Conservation (phyloP, 2,113 vertebrate genomes). For the Benitochromis conjunctus region DNA sequence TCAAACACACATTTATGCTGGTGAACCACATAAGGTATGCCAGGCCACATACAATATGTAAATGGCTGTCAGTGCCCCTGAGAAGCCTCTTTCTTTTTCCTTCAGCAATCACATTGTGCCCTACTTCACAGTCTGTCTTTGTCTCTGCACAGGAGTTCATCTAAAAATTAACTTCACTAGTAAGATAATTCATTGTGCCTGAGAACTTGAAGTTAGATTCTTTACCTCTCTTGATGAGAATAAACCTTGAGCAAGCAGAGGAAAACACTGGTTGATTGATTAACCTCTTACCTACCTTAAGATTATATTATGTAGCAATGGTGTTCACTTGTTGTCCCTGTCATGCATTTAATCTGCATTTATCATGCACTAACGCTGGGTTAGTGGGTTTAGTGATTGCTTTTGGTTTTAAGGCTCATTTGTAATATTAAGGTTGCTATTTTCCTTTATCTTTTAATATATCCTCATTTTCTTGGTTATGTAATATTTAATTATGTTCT, state of each 20-base stretch:
- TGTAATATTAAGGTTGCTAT: not conserved
- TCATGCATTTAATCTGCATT: not conserved
- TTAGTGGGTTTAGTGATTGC: not conserved
- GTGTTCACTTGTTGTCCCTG: not conserved
- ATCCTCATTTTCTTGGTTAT: not conserved
- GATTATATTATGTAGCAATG: not conserved
- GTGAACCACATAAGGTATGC: not conserved
- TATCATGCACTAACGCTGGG: not conserved
- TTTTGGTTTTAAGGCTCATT: not conserved
- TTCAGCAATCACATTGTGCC: not conserved
- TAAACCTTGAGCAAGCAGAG: not conserved
- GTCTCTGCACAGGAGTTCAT: not conserved
- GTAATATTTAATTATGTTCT: not conserved
- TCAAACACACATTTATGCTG: not conserved
- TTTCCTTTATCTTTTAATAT: not conserved
- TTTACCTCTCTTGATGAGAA: not conserved
- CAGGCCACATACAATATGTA: not conserved
- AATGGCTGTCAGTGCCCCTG: not conserved
- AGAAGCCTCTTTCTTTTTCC: not conserved
- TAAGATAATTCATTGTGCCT: not conserved
- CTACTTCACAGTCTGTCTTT: not conserved
- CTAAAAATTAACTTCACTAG: not conserved
- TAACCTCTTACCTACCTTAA: not conserved
- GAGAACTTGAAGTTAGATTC: not conserved
- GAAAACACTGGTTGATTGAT: not conserved